phyloP scores from a whole-genome alignment of 2,113 vertebrate species.

The Mus pahari region DNA sequence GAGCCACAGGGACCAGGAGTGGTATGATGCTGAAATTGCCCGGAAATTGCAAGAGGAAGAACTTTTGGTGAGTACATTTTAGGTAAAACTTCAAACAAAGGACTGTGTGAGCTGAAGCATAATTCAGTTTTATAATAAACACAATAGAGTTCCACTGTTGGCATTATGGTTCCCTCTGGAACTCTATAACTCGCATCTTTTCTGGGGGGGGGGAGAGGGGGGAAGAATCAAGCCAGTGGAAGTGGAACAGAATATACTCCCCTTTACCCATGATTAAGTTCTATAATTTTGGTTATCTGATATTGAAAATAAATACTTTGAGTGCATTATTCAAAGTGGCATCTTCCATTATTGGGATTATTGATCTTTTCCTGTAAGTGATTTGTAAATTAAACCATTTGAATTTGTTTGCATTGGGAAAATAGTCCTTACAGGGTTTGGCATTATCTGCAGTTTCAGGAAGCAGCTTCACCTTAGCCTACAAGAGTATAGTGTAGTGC shows the following conservation, averaged over 20 bases:
- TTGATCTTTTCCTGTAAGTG: background rate
- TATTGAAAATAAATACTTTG: background rate
- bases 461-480: background rate
- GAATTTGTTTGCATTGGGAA: background rate
- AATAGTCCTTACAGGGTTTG: background rate
- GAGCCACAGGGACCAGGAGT: conserved; percentile 89
- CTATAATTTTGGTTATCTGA: background rate
- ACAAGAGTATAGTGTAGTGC: background rate
- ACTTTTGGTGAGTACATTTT: conserved; percentile 88
- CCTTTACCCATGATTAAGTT: background rate
- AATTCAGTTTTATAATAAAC: background rate
- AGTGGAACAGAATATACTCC: background rate
- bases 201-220: background rate
- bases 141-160: too few relatives aligned
- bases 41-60: conserved; percentile 95
- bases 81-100: background rate
- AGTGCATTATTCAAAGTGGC: background rate
- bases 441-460: background rate
- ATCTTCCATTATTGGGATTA: background rate
- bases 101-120: background rate
- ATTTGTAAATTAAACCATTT: background rate
- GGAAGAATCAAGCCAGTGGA: background rate
- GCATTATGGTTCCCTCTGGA: background rate
- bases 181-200: background rate
- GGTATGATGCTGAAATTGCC: conserved; percentile 95